Percentiles rank a stretch among this genome's conserved stretches.
Conservation (phyloP, 2,113 vertebrate genomes). For the Strix uralensis region DNA sequence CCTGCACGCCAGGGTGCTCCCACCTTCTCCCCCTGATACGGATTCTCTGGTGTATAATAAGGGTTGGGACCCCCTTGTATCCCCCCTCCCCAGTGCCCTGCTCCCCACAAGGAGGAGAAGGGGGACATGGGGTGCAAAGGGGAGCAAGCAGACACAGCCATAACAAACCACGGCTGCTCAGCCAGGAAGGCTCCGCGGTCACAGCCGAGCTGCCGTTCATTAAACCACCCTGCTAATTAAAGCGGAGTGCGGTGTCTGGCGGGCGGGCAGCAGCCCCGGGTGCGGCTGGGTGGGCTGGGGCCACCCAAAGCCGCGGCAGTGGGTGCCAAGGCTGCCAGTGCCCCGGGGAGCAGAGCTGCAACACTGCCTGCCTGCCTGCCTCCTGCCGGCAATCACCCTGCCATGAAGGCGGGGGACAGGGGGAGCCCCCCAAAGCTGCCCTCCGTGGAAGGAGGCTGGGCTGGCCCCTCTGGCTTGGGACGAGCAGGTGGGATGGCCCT, state of each 20-base stretch:
- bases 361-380: neutral
- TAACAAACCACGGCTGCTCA: neutral
- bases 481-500: rapidly evolving
- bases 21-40: neutral
- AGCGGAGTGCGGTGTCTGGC: neutral
- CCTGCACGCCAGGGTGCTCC: neutral
- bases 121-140: neutral
- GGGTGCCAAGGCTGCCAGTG: neutral
- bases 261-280: neutral
- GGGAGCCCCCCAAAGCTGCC: rapidly evolving
- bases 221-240: conserved; percentile 12
- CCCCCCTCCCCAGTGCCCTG: neutral
- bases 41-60: neutral
- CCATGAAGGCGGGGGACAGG: rapidly evolving
- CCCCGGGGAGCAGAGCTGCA: neutral
- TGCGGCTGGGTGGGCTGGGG: neutral
- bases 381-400: neutral
- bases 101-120: neutral
- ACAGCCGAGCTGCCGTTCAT: neutral
- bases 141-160: neutral
- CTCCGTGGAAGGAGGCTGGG: rapidly evolving
- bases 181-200: neutral
- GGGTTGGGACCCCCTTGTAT: rapidly evolving
- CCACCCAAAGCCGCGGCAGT: neutral
- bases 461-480: neutral